phyloP scores from a whole-genome alignment of 2,888 invertebrate genomes.

The Eristalis intricaria region DNA sequence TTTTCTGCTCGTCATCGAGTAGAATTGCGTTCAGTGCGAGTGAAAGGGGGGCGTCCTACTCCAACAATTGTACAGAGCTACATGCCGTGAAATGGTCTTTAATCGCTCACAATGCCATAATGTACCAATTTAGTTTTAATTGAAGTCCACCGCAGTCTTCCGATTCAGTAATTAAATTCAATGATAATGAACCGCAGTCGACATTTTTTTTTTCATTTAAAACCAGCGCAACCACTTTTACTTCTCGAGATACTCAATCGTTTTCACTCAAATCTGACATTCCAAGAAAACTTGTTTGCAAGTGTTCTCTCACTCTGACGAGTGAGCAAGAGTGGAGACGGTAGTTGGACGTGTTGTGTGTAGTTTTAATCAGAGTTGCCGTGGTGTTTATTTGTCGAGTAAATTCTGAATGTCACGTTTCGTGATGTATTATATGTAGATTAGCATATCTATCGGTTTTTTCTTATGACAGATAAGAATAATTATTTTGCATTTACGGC shows the following conservation, averaged over 20 bases:
- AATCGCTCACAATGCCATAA: background rate
- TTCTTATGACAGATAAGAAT: background rate
- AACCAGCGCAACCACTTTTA: background rate
- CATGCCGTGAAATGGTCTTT: background rate
- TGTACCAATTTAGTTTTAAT: conserved; percentile 22
- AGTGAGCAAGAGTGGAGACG: background rate
- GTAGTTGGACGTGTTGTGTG: background rate
- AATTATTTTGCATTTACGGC: background rate
- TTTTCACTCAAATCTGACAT: background rate
- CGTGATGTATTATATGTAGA: background rate
- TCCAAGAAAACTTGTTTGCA: background rate
- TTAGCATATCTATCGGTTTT: background rate
- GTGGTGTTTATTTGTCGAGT: background rate
- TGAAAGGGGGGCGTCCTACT: background rate
- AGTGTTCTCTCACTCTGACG: background rate
- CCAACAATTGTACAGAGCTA: background rate
- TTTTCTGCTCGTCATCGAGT: background rate
- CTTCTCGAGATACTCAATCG: background rate
- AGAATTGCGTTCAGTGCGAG: background rate
- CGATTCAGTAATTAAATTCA: conserved; percentile 10
- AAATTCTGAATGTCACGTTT: background rate
- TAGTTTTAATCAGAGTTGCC: background rate
- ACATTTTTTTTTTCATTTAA: background rate
- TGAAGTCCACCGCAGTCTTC: conserved; percentile 7
- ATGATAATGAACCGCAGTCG: background rate